Evolutionary conservation across 53 echinoderm and acorn worm species (phyloP).

Genomic region (Paelopatides confundens): DNA sequence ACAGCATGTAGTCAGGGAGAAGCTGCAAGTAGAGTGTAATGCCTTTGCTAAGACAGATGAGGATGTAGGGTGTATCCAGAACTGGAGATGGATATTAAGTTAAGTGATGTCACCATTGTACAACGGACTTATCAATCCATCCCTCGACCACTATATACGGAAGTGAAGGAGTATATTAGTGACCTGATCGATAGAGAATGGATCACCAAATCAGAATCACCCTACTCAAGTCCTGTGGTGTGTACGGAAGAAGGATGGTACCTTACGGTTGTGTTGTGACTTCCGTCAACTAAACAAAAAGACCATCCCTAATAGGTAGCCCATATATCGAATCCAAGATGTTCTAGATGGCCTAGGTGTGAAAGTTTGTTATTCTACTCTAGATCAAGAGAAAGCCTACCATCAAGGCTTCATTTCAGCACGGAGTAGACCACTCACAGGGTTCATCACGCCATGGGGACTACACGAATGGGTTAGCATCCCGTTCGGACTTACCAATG

Average conservation of each 20-base stretch:
- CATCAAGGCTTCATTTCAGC: slow-evolving; percentile 51
- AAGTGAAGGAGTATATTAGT: background rate
- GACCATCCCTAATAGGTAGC: slow-evolving; percentile 28
- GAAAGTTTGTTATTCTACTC: slow-evolving; percentile 14
- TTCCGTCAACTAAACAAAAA: slow-evolving; percentile 12
- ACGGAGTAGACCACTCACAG: slow-evolving; percentile 54
- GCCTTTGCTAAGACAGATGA: slow-evolving; percentile 54
- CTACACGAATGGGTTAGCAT: no score
- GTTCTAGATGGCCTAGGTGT: slow-evolving; percentile 46
- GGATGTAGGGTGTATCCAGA: slow-evolving; percentile 4
- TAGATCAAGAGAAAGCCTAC: slow-evolving; percentile 59
- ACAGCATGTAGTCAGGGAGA: background rate
- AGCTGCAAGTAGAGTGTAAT: slow-evolving; percentile 44
- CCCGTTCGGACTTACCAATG: slow-evolving; percentile 68
- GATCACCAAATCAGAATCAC: background rate
- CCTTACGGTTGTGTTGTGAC: slow-evolving; percentile 56
- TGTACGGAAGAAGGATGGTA: slow-evolving; percentile 38
- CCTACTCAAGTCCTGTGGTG: background rate
- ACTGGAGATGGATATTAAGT: background rate
- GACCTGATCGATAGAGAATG: slow-evolving; percentile 6
- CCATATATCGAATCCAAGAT: slow-evolving; percentile 26
- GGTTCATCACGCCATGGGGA: slow-evolving; percentile 59
- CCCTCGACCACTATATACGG: no score
- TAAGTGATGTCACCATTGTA: background rate
- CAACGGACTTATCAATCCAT: background rate